Conservation (phyloP, 2,888 invertebrate species). For the Caenorhabditis becei region DNA sequence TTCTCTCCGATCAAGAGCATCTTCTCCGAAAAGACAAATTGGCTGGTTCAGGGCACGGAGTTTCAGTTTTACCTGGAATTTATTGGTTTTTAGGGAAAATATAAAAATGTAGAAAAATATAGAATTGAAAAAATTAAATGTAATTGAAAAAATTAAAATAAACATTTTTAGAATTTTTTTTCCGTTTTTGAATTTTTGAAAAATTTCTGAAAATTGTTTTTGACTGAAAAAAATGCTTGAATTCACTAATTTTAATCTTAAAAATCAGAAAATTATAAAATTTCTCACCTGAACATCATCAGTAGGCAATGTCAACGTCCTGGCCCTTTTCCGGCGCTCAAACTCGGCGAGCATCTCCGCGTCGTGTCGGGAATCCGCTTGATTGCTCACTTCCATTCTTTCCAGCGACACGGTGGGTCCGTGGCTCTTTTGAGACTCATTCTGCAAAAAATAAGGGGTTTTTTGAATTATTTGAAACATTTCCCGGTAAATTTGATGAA, state of each 20-base stretch:
- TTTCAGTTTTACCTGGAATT: slow-evolving; percentile 88
- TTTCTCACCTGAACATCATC: slow-evolving; percentile 96
- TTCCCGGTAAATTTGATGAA: background rate
- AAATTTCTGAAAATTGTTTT: too few species aligned
- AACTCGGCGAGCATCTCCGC: slow-evolving; percentile 90
- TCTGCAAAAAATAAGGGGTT: slow-evolving; percentile 13
- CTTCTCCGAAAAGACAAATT: slow-evolving; percentile 98
- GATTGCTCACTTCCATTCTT: slow-evolving; percentile 62
- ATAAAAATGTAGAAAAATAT: background rate
- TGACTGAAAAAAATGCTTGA: too few species aligned
- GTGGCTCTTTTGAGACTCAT: slow-evolving; percentile 13
- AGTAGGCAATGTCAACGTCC: slow-evolving; percentile 96
- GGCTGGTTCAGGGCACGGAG: slow-evolving; percentile 95
- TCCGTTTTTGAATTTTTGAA: background rate
- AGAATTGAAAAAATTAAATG: slow-evolving; percentile 6
- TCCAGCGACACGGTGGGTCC: slow-evolving; percentile 40
- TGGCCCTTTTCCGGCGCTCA: slow-evolving; percentile 91
- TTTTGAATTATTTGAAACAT: background rate
- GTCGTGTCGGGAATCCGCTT: slow-evolving; percentile 58
- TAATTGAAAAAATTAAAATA: background rate
- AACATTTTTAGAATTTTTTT: background rate
- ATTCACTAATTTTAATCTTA: too few species aligned
- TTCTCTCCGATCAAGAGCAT: slow-evolving; percentile 95
- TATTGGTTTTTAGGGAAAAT: slow-evolving; percentile 2
- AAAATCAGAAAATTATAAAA: too few species aligned